These are phyloP conservation scores for Ivindomyrus marchei DNA, from an alignment of 2,113 vertebrate genomes.

Conservation along the genomic window DNA sequence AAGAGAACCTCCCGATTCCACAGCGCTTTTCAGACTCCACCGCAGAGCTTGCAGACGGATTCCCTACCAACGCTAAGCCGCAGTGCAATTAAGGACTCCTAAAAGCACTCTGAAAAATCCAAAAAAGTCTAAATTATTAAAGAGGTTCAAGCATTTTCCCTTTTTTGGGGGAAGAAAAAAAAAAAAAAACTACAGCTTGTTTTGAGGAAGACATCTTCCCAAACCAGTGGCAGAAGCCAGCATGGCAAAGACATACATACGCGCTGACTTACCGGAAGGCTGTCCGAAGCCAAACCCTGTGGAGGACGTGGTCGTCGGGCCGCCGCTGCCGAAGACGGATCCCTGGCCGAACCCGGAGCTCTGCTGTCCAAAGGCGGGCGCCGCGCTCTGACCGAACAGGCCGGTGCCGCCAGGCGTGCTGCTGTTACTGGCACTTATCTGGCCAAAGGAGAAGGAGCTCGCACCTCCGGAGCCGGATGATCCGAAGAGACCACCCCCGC, in stretches of 20 bases:
- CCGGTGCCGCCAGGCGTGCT: conserved; percentile 50
- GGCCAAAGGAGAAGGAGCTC: conserved; percentile 78
- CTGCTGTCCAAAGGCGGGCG: conserved; percentile 76
- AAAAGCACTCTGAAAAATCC: background rate
- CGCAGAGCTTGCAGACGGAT: background rate
- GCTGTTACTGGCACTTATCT: conserved; percentile 51
- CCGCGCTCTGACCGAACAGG: conserved; percentile 70
- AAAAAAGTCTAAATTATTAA: background rate
- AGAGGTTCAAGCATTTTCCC: background rate
- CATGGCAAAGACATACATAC: background rate
- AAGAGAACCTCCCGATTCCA: background rate
- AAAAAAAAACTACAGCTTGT: background rate
- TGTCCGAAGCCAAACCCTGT: conserved; percentile 85
- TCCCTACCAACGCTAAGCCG: background rate
- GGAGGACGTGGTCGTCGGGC: conserved; percentile 63
- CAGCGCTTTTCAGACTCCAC: background rate
- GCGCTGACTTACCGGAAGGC: conserved; percentile 67
- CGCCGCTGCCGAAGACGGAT: conserved; percentile 68
- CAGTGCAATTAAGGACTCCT: background rate
- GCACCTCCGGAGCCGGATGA: conserved; percentile 50
- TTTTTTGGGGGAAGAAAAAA: background rate
- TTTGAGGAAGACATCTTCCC: background rate
- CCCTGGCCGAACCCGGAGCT: conserved; percentile 72
- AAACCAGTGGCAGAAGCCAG: background rate
- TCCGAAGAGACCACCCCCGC: conserved; percentile 64